Evolutionary conservation across 2,888 invertebrate genomes (phyloP), one percentile per base, ranked within the genome.

Genomic region (Platypus cylindrus): DNA sequence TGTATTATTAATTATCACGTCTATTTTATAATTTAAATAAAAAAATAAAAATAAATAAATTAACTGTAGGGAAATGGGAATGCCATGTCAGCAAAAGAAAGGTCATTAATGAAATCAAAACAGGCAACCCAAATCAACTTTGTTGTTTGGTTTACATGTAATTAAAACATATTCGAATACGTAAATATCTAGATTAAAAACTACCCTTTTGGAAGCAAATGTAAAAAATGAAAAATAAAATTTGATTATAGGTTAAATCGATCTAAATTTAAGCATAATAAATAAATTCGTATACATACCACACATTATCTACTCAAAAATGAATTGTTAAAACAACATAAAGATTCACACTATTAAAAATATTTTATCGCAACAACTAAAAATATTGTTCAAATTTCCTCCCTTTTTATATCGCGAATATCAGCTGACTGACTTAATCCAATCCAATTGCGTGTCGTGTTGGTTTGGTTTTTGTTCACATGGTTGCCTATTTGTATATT

Each of bases 341-440:
- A 26, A 26, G 26, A 31, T 26, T 30, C 30, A 22, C 33, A 40
- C 36, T 14, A 16, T 14, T 25, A 30, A n/a, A n/a, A n/a, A n/a
- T n/a, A n/a, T n/a, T n/a, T n/a, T n/a, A n/a, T n/a, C n/a, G n/a
- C n/a, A n/a, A n/a, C n/a, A n/a, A 40, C 39, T 40, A 36, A 40
- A 40, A 36, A 36, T 15, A 33, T 30, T 40, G 23, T 36, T 39
- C 33, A 36, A 33, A 40, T 36, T 33, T 24, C 13, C 22, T 17
- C 27, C 34, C 30, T 40, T 40, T 36, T 40, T n/a, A n/a, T n/a
- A n/a, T n/a, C n/a, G n/a, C n/a, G n/a, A n/a, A n/a, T n/a, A n/a
- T n/a, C n/a, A n/a, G n/a, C n/a, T n/a, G n/a, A n/a, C n/a, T n/a
- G n/a, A n/a, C n/a, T n/a, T n/a, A n/a, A n/a, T n/a, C n/a, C n/a